Evolutionary conservation across 1,140 invertebrate genomes (phyloP).

Genomic region (Berghia stephanieae): DNA sequence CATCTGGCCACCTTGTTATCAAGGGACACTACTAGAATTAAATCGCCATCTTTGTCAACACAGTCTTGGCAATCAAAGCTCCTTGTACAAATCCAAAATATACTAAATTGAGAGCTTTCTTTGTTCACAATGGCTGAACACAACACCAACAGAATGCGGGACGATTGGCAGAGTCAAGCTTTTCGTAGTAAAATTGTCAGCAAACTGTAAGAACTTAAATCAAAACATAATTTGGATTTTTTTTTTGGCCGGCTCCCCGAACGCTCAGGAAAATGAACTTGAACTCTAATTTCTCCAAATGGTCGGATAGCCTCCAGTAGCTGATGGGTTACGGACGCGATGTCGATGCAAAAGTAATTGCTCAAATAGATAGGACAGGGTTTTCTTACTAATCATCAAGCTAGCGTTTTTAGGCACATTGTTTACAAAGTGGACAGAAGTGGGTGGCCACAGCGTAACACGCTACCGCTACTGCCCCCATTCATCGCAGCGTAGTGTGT

Average conservation of each 20-base stretch:
- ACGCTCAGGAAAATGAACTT: not conserved
- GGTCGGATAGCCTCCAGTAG: not conserved
- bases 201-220: constrained; percentile 76
- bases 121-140: constrained; percentile 38
- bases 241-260: not conserved
- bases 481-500: too few relatives aligned
- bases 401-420: too few relatives aligned
- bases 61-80: not conserved
- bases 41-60: too few relatives aligned
- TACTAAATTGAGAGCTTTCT: not conserved
- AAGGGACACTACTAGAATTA: not conserved
- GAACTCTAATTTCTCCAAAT: not conserved
- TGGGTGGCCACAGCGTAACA: too few relatives aligned
- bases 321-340: not conserved
- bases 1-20: not conserved
- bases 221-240: not conserved
- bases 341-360: not conserved
- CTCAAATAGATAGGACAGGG: not conserved
- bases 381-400: not conserved
- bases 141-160: constrained; percentile 14
- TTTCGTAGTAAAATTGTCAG: constrained; percentile 80
- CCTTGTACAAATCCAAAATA: not conserved
- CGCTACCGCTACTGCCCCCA: too few relatives aligned
- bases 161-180: constrained; percentile 73
- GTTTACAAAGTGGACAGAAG: too few relatives aligned